Base-by-base conservation (phyloP, 2,888 invertebrate species). In the Oscheius sp. region DNA sequence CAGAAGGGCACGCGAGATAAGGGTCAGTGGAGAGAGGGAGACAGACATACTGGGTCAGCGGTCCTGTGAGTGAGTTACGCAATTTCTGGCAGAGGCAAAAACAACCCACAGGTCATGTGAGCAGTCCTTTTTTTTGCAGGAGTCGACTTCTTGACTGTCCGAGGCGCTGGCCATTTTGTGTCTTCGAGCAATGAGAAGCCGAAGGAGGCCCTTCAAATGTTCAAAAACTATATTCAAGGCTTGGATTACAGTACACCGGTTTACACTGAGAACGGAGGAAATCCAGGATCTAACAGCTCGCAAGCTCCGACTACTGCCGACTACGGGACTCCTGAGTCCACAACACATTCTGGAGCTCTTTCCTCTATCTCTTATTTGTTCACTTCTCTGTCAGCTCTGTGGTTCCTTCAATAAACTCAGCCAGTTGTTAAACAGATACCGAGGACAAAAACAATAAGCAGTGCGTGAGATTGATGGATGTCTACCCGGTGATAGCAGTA, bases 101-200 rank as follows among this genome's bases (percentile, higher is more conserved):
- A 63, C 63, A 63, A 63, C 50, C 48, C 4, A 50, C 2, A 21
- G 63, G 63, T 63, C 63, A 63, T 0, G 21, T 21, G 21, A 21
- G 21, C 21, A 21, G 21, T 21, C 10, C 60, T 9, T 33, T 50
- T 47, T 37, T 48, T 76, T 81, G 32, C 75, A 86, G 86, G 85
- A 1, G 59, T 87, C 55, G 85, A 84, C 50, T 79, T 86, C 70
- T 60, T 87, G 50, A 87, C 87, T 2, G 76, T 87, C 58, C 76
- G 81, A 33, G 86, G 84, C 13, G 84, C 83, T 10, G 87, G 87
- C 0, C 87, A 87, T 60, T 87, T 87, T 74, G 83, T 81, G 4
- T 75, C 86, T 10, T 79, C 83, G 1, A 73, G 80, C 11, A 78
- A 78, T 11, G 84, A 86, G 66, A 87, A 87, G 55, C 87, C 87